Percentiles rank a stretch among this genome's conserved stretches.
Evolutionary conservation across 2,888 invertebrate genomes (phyloP).

Genomic region (Maniola hyperantus): DNA sequence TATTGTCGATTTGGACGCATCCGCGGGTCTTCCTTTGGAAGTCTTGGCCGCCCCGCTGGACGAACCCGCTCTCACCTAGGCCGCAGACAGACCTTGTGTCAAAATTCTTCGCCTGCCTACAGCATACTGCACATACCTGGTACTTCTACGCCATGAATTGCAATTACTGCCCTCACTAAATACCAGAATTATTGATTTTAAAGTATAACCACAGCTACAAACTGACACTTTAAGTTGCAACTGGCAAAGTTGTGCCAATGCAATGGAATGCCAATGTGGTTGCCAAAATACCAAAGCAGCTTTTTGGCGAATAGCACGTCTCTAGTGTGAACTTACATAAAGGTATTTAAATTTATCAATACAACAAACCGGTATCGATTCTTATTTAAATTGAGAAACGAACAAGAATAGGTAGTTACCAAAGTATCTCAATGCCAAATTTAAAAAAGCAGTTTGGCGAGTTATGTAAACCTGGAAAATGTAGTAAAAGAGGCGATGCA

Average conservation of each 20-base stretch:
- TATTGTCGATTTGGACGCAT: too few relatives aligned
- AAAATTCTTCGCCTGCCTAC: too few relatives aligned
- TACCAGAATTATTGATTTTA: too few relatives aligned
- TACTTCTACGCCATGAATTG: too few relatives aligned
- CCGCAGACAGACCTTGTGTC: too few relatives aligned
- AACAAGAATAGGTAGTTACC: constrained; percentile 3
- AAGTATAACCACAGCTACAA: too few relatives aligned
- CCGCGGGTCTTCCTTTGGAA: too few relatives aligned
- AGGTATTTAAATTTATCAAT: constrained; percentile 15
- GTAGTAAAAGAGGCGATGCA: not conserved
- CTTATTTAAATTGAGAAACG: constrained; percentile 23
- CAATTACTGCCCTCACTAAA: too few relatives aligned
- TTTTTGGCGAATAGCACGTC: not conserved
- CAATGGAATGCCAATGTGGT: not conserved
- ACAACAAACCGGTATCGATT: constrained; percentile 26
- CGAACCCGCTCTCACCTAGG: too few relatives aligned
- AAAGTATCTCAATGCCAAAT: constrained; percentile 27
- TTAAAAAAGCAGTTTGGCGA: constrained; percentile 11
- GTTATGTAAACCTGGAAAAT: constrained; percentile 11
- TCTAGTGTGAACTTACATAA: not conserved
- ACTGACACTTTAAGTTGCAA: too few relatives aligned
- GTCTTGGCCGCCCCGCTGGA: too few relatives aligned
- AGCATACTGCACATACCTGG: too few relatives aligned
- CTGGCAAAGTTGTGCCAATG: not conserved
- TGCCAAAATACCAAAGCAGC: not conserved